A percentile compares a stretch with the other conserved stretches of the same genome.
These are phyloP conservation scores for Tachysurus fulvidraco DNA, from an alignment of 2,113 vertebrate genomes.

Conservation along the genomic window DNA sequence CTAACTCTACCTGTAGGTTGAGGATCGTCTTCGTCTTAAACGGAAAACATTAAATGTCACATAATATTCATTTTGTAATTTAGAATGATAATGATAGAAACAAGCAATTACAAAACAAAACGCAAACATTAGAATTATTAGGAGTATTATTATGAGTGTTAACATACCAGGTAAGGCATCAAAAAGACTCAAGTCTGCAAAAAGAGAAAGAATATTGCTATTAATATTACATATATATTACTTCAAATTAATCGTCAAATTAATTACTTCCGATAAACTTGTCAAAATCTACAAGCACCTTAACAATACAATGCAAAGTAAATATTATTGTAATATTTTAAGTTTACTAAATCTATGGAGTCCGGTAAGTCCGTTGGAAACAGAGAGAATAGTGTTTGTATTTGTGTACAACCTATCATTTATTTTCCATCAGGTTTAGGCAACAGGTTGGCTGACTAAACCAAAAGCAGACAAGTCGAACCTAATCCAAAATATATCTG, in stretches of 20 bases:
- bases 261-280: too few species aligned
- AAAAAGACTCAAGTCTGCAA: neutral
- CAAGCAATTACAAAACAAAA: neutral
- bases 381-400: neutral
- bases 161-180: constrained; percentile 49
- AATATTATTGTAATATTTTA: neutral
- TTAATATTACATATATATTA: neutral
- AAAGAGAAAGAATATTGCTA: neutral
- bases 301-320: neutral
- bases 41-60: neutral
- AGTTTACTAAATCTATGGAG: neutral
- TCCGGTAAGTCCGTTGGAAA: neutral
- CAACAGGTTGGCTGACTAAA: constrained; percentile 1
- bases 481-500: neutral
- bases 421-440: neutral
- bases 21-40: neutral
- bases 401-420: neutral
- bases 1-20: constrained; percentile 3
- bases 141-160: neutral
- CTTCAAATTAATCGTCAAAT: too few species aligned
- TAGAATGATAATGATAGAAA: neutral
- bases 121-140: neutral
- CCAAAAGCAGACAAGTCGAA: neutral
- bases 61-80: neutral
- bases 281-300: neutral